A percentile compares a stretch with the other conserved stretches of the same genome.
These are phyloP conservation scores for Mormyrus hasselquistii DNA, from an alignment of 2,797 vertebrate species.

Conservation along the genomic window DNA sequence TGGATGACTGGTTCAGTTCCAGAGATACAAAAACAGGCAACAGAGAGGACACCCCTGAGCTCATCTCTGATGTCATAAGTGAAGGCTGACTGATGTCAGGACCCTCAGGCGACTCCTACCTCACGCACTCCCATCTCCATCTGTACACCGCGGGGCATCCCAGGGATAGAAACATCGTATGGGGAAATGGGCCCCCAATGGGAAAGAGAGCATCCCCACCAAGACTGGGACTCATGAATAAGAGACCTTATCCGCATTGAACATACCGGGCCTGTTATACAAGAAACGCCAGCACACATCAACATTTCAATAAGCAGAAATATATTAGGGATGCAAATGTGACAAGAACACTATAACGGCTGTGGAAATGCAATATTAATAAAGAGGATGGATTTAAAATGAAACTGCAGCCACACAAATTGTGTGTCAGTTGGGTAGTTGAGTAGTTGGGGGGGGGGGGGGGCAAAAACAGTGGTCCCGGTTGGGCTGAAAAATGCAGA, in stretches of 20 bases:
- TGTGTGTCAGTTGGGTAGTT: background rate
- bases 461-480: background rate
- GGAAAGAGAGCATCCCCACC: background rate
- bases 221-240: background rate
- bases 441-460: background rate
- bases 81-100: background rate
- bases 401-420: background rate
- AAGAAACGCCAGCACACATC: background rate
- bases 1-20: background rate
- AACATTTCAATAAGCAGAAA: background rate
- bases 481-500: background rate
- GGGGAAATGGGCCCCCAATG: background rate
- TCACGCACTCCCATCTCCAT: background rate
- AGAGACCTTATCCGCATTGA: background rate
- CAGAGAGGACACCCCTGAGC: background rate
- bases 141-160: background rate
- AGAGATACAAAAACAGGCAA: background rate
- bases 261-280: background rate
- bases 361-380: background rate
- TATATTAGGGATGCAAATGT: background rate
- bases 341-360: background rate
- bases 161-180: background rate
- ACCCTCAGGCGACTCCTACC: background rate
- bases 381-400: background rate
- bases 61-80: background rate